A percentile compares a stretch with the other conserved stretches of the same genome.
These are phyloP conservation scores for Parazoanthus atlanticus DNA, from an alignment of 92 coral and sea anemone species.

Conservation along the genomic window DNA sequence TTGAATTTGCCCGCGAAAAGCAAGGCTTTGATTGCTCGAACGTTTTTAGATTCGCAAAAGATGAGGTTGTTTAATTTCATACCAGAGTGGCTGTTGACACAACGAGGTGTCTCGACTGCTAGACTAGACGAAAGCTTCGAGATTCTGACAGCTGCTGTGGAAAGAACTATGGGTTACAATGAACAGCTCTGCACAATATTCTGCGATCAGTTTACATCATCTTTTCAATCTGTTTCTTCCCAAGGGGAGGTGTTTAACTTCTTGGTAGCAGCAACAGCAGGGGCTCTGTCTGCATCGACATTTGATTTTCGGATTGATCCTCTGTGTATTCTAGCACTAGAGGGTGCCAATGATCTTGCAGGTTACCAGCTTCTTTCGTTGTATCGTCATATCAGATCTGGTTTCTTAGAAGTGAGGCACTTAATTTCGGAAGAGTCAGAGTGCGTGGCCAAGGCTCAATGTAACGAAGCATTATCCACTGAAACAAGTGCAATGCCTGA, in stretches of 20 bases:
- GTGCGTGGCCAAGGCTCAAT: background rate
- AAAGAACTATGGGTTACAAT: background rate
- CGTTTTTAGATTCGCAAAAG: background rate
- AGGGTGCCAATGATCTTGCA: background rate
- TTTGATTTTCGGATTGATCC: background rate
- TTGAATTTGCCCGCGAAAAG: background rate
- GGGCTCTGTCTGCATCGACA: constrained; percentile 20
- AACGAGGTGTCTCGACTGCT: background rate
- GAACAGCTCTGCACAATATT: background rate
- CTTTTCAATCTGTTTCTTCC: background rate
- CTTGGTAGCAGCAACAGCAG: constrained; percentile 12
- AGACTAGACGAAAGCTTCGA: background rate
- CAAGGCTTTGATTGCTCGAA: background rate
- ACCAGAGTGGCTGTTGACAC: background rate
- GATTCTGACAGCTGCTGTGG: background rate
- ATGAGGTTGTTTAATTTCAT: background rate
- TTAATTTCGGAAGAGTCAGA: background rate
- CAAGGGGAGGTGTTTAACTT: background rate
- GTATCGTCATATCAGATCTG: background rate
- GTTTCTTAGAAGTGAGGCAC: background rate
- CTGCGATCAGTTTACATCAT: background rate
- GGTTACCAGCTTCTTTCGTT: constrained; percentile 1
- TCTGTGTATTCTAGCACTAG: background rate
- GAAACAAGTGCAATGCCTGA: background rate
- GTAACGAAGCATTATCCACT: background rate